Percentiles rank a stretch among this genome's conserved stretches.
phyloP scores from a whole-genome alignment of 2,888 invertebrate genomes.

The Flabesymbios commensalis region DNA sequence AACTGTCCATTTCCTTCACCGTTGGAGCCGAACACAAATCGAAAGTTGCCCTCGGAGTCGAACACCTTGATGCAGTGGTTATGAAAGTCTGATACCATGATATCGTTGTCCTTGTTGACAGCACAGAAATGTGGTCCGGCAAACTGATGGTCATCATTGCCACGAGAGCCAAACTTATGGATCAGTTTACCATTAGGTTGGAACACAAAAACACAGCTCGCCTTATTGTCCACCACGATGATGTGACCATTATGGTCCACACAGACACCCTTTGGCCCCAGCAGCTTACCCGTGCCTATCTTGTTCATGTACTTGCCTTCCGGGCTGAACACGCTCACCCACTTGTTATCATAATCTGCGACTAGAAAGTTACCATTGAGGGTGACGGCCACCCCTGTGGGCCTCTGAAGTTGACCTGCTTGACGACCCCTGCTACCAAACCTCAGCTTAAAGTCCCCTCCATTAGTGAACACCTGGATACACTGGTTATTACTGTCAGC shows the following conservation, averaged over 20 bases:
- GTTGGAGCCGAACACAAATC: conserved; percentile 65
- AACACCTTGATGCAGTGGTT: conserved; percentile 63
- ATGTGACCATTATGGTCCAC: conserved; percentile 63
- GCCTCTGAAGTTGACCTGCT: conserved; percentile 64
- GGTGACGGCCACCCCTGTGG: conserved; percentile 64
- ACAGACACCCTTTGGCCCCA: conserved; percentile 65
- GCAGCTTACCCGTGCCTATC: conserved; percentile 63
- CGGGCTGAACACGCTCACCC: conserved; percentile 64
- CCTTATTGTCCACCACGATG: conserved; percentile 66
- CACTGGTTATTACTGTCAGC: conserved; percentile 65
- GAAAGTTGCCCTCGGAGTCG: conserved; percentile 63
- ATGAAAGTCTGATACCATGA: conserved; percentile 66
- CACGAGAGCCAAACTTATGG: conserved; percentile 62
- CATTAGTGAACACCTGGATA: conserved; percentile 53
- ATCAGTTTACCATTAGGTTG: conserved; percentile 64
- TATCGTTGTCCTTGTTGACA: conserved; percentile 63
- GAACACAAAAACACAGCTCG: conserved; percentile 63
- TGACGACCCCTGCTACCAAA: conserved; percentile 62
- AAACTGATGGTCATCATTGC: conserved; percentile 62
- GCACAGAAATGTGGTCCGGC: conserved; percentile 68
- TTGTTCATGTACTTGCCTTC: conserved; percentile 64
- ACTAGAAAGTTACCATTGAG: conserved; percentile 64
- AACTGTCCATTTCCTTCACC: conserved; percentile 66
- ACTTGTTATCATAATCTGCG: conserved; percentile 66
- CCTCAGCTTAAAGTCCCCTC: conserved; percentile 62